Evolutionary conservation across 37 sponge, comb jelly and placozoan species (phyloP), one percentile per base, ranked within the genome.

Genomic region (Axinella damicornis): DNA sequence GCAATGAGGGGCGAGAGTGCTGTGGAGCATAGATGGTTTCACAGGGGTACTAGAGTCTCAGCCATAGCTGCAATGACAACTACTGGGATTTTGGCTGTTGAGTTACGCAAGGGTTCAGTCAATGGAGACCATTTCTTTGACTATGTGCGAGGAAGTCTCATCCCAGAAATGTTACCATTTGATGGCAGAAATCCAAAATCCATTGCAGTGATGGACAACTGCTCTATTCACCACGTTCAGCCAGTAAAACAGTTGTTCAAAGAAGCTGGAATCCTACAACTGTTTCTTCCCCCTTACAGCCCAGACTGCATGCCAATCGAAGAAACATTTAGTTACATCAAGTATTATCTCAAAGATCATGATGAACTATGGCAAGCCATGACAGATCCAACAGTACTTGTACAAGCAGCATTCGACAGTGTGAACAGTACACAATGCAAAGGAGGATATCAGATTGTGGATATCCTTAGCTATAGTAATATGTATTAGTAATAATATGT

Each of bases 391-490:
- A 76, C 30, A 39, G 5, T 33, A 19, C 2, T 76, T 31, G 2
- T 76, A 30, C 77, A 79, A 79, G 80, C 80, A 79, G 80, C 80
- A 17, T 79, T 81, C 53, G 35, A 81, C 27, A 69, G 71, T 55
- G 37, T 81, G 11, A 81, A 22, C 11, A 13, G 28, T 40, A 16
- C 30, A 64, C 79, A 46, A 2, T 78, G 79, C 27, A 40, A 38
- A 12, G 30, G 53, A 24, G 79, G 79, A 78, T 78, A 41, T 18
- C 31, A 31, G 36, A 78, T 38, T 61, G 37, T 64, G 46, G 79
- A 57, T 78, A 78, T 28, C 25, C n/a, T 20, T 38, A 16, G 22
- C 55, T 2, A 35, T 19, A 5, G n/a, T n/a, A n/a, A n/a, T n/a
- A n/a, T n/a, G n/a, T n/a, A n/a, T n/a, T n/a, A n/a, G n/a, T n/a